These are phyloP conservation scores for Neosilurus mollespiculum DNA, from an alignment of 2,797 vertebrate genomes.

Conservation along the genomic window DNA sequence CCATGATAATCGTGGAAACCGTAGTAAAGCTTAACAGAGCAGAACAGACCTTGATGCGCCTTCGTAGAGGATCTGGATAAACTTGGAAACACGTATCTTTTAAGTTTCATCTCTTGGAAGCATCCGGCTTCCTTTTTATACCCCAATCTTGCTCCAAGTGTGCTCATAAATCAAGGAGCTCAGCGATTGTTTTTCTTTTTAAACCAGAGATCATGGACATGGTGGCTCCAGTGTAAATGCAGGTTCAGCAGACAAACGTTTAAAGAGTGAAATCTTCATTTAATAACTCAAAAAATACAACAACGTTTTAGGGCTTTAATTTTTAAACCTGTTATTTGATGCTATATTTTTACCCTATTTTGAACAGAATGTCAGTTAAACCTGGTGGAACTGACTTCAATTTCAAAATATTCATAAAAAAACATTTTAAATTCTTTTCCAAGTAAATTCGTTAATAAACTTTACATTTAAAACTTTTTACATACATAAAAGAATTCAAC, in stretches of 20 bases:
- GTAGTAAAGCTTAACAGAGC: no score
- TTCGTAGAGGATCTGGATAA: no score
- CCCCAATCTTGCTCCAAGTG: no score
- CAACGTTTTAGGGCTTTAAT: background rate
- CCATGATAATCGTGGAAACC: no score
- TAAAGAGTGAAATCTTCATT: background rate
- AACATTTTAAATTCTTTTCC: background rate
- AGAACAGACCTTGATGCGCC: no score
- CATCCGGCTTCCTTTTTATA: no score
- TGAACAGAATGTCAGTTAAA: background rate
- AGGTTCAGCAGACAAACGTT: background rate
- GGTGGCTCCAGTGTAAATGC: no score
- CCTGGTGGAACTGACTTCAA: background rate
- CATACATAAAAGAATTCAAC: background rate
- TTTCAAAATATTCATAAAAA: background rate
- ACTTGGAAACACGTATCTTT: no score
- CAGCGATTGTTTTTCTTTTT: no score
- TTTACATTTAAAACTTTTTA: background rate
- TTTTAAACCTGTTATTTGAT: background rate
- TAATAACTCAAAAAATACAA: background rate
- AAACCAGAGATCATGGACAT: no score
- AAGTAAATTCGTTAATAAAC: background rate
- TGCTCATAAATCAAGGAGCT: no score
- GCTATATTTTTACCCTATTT: background rate
- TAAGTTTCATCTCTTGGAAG: no score